Percentiles rank a stretch among this genome's conserved stretches.
Evolutionary conservation across 1,140 invertebrate species (phyloP).

Genomic region (Rhyacophila brunnea): DNA sequence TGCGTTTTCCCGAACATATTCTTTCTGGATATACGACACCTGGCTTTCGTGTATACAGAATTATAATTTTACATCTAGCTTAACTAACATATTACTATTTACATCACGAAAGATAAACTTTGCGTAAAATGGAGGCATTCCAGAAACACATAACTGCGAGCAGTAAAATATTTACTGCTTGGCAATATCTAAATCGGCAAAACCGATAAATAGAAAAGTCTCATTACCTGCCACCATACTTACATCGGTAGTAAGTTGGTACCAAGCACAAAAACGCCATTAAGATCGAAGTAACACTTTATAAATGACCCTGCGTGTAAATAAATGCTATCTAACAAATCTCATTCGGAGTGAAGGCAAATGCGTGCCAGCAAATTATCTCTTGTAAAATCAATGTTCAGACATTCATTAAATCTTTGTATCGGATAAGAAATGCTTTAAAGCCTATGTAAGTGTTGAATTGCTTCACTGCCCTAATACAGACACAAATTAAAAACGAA

Average conservation of each 20-base stretch:
- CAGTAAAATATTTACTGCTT: too few relatives aligned
- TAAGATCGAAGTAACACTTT: conserved; percentile 18
- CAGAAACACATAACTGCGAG: too few relatives aligned
- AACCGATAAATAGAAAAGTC: neutral
- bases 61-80: too few relatives aligned
- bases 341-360: conserved; percentile 14
- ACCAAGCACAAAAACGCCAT: conserved; percentile 24
- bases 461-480: neutral
- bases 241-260: conserved; percentile 11
- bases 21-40: too few relatives aligned
- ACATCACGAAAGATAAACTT: too few relatives aligned
- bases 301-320: conserved; percentile 19
- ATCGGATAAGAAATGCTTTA: conserved; percentile 26
- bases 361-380: conserved; percentile 31
- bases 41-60: too few relatives aligned
- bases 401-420: conserved; percentile 36
- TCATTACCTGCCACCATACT: conserved; percentile 6
- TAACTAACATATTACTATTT: too few relatives aligned
- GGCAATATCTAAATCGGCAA: too few relatives aligned
- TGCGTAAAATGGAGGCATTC: too few relatives aligned
- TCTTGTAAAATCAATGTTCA: conserved; percentile 34
- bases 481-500: too few relatives aligned
- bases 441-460: conserved; percentile 20
- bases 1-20: too few relatives aligned
- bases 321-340: conserved; percentile 12